Base-by-base conservation (phyloP, 2,888 invertebrate genomes). In the Caenorhabditis zanzibari region DNA sequence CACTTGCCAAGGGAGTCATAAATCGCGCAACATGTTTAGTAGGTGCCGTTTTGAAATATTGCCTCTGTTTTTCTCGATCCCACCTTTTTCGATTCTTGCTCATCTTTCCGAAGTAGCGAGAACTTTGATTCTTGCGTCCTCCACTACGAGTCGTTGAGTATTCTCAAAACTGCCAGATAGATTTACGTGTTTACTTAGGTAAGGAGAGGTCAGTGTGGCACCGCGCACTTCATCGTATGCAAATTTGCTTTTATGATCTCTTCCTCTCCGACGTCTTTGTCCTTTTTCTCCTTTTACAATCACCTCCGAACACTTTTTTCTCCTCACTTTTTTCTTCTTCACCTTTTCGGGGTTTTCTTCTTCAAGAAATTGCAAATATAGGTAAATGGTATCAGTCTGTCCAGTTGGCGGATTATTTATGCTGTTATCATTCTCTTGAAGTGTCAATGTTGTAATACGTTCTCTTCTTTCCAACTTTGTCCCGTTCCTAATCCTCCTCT, bases 11-110 rank as follows among this genome's bases (percentile, higher is more conserved):
- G 82, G 77, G 79, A 83, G 79, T 80, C 83, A 80, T 83, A 83
- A 83, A 83, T 83, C 83, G 79, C 63, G 71, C 83, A 79, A 83
- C 83, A 83, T 83, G 83, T 83, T 83, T 83, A 83, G 83, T 83
- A 83, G 79, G 83, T 83, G 83, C 83, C 82, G 82, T 41, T 74
- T 56, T 83, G 74, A 83, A 75, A 66, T 83, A 83, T 83, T 38
- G 35, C 52, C 49, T 59, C 32, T 47, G 14, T 38, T 77, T 44
- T 44, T 47, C 28, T 35, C 49, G 66, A 69, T 41, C 69, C 69
- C 5, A 63, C 63, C 63, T 77, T 63, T 77, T 61, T 47, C 22
- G 64, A n/a, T 73, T 16, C 49, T 49, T 12, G 66, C 38, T 68
- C 58, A n/a, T 75, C 68, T 61, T 61, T 61, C 44, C 52, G 44